phyloP scores from a whole-genome alignment of 2,888 invertebrate species.

The Diarsia dahlii region DNA sequence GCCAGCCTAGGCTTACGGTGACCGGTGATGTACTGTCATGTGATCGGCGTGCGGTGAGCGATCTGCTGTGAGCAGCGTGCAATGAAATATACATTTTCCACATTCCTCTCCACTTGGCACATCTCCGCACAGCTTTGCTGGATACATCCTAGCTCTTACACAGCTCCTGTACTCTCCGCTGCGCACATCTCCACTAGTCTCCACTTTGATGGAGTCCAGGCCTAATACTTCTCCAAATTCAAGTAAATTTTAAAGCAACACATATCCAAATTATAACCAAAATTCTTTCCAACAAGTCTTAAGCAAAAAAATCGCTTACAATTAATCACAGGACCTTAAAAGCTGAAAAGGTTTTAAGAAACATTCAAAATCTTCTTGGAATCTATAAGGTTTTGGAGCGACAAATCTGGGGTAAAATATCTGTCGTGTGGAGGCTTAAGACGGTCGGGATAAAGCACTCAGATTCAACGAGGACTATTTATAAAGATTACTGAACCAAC shows the following conservation, averaged over 20 bases:
- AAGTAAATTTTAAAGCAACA: neutral
- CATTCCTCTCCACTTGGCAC: no score
- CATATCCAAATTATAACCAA: constrained; percentile 5
- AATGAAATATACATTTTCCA: no score
- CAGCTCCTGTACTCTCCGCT: no score
- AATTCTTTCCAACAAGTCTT: neutral
- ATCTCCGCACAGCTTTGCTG: no score
- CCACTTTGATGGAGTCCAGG: no score
- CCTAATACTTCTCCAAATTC: neutral
- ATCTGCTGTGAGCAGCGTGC: no score
- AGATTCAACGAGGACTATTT: constrained; percentile 57
- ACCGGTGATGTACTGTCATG: no score
- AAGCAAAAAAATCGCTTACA: constrained; percentile 31
- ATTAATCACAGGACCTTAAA: constrained; percentile 41
- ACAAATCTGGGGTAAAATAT: constrained; percentile 50
- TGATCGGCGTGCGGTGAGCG: no score
- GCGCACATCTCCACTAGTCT: no score
- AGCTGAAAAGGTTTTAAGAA: constrained; percentile 39
- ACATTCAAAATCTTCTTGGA: constrained; percentile 50
- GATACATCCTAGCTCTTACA: no score
- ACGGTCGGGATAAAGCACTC: constrained; percentile 36
- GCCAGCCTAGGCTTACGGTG: no score
- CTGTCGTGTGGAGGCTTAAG: constrained; percentile 50
- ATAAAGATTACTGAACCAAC: constrained; percentile 60
- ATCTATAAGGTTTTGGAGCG: constrained; percentile 49